Evolutionary conservation across 1,140 invertebrate species (phyloP), one percentile per base, ranked within the genome.

Genomic region (Calephelis nemesis): DNA sequence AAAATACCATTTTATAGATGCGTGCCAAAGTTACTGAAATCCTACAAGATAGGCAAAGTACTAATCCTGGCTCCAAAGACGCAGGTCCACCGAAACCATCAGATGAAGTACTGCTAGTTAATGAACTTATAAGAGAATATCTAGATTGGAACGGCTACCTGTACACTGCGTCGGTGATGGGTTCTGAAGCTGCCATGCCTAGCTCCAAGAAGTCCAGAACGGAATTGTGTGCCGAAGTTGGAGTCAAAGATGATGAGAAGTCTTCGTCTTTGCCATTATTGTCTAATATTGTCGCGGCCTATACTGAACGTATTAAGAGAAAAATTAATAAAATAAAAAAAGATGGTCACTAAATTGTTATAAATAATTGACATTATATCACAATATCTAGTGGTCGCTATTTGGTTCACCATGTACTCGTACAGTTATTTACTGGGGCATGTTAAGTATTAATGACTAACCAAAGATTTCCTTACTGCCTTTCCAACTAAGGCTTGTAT

Each of bases 61-160:
- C 74, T 30, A 77, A 77, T 67, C 49, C 74, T 11, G 75, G 68
- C 2, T 69, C 69, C 58, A 77, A 76, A 66, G 77, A 62, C 49
- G 62, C 64, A 2, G 67, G 67, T 30, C 67, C 86, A 0, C 88
- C 91, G 0, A 68, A 80, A 67, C 86, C 92, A 5, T 81, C 89
- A 3, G 83, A 90, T 0, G 93, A 93, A 73, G 92, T 92, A 4
- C 77, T 89, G 45, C 71, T 93, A 6, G 88, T 93, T 45, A 93
- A 93, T 65, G 92, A 93, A 62, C 73, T 93, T 0, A 84, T 93
- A 5, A 83, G 91, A 50, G 93, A 93, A 68, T 93, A 93, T 68
- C 73, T 93, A 4, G 83, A 88, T 52, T 93, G 93, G 93, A 93
- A 93, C 68, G 93, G 93, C 0, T 93, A 93, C 68, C 72, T 93